These are phyloP conservation scores for Synanthedon myopaeformis DNA, from an alignment of 2,888 invertebrate species.

Conservation along the genomic window DNA sequence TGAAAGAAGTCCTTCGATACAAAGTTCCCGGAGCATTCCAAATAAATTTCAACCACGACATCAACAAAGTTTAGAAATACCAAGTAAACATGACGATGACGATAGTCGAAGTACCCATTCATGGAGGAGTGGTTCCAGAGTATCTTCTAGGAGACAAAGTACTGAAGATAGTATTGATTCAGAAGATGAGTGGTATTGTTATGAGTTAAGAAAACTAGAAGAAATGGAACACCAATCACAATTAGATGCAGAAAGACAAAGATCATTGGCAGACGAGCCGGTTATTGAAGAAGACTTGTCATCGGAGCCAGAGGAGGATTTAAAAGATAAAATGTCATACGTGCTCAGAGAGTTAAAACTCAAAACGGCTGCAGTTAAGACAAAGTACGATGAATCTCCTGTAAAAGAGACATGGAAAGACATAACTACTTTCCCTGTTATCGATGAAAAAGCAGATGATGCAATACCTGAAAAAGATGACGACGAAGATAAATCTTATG, in stretches of 20 bases:
- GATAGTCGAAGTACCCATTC: constrained; percentile 90
- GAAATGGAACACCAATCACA: constrained; percentile 84
- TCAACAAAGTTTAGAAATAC: constrained; percentile 85
- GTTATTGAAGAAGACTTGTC: constrained; percentile 63
- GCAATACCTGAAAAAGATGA: constrained; percentile 35
- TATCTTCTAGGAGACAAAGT: constrained; percentile 88
- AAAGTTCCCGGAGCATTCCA: constrained; percentile 67
- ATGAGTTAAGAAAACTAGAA: constrained; percentile 87
- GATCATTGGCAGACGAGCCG: constrained; percentile 71
- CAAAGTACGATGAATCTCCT: constrained; percentile 48
- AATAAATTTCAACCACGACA: constrained; percentile 75
- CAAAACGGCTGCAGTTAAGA: constrained; percentile 70
- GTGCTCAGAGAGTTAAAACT: constrained; percentile 81
- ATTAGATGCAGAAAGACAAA: constrained; percentile 73
- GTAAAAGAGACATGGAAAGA: constrained; percentile 56
- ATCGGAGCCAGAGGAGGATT: constrained; percentile 73
- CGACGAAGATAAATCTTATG: constrained; percentile 64
- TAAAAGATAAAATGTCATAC: constrained; percentile 84
- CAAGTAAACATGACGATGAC: constrained; percentile 82
- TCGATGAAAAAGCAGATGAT: constrained; percentile 49
- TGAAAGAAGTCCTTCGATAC: constrained; percentile 76
- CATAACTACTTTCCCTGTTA: constrained; percentile 59
- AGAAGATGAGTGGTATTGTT: constrained; percentile 94
- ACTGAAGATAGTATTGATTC: constrained; percentile 94
- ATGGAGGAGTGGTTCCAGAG: constrained; percentile 86